A percentile compares a stretch with the other conserved stretches of the same genome.
Evolutionary conservation across 2,113 vertebrate species (phyloP).

Genomic region (Tachuris rubrigastra): DNA sequence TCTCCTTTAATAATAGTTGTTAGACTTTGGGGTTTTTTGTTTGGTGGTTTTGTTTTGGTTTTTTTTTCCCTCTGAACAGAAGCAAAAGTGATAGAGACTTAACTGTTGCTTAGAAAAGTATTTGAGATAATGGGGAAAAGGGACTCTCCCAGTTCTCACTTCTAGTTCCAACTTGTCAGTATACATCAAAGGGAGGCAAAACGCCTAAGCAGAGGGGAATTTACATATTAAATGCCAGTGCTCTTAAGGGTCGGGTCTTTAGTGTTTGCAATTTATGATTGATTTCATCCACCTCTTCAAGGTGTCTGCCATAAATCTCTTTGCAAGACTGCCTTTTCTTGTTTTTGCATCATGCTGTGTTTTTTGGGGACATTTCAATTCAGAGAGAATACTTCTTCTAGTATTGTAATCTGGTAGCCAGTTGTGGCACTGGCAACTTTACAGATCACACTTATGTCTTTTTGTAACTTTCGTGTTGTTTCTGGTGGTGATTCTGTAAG

Average conservation of each 20-base stretch:
- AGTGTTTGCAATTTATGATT: background rate
- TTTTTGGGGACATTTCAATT: background rate
- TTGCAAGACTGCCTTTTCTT: background rate
- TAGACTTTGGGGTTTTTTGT: background rate
- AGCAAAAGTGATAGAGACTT: background rate
- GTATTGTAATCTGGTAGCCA: background rate
- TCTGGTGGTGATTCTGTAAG: background rate
- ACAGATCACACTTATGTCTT: background rate
- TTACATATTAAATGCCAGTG: background rate
- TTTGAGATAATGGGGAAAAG: background rate
- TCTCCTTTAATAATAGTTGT: background rate
- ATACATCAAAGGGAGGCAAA: conserved; percentile 7
- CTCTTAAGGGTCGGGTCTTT: background rate
- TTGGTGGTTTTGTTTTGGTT: no score
- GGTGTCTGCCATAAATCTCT: background rate
- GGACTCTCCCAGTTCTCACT: background rate
- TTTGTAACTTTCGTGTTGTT: background rate
- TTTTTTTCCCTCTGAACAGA: background rate
- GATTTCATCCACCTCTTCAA: background rate
- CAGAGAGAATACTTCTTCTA: background rate
- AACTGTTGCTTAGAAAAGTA: background rate
- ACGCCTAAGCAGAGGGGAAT: background rate
- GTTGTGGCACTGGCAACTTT: background rate
- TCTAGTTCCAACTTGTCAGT: conserved; percentile 36
- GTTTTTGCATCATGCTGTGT: accelerated